phyloP scores from a whole-genome alignment of 2,113 vertebrate species.

The Caloenas nicobarica region DNA sequence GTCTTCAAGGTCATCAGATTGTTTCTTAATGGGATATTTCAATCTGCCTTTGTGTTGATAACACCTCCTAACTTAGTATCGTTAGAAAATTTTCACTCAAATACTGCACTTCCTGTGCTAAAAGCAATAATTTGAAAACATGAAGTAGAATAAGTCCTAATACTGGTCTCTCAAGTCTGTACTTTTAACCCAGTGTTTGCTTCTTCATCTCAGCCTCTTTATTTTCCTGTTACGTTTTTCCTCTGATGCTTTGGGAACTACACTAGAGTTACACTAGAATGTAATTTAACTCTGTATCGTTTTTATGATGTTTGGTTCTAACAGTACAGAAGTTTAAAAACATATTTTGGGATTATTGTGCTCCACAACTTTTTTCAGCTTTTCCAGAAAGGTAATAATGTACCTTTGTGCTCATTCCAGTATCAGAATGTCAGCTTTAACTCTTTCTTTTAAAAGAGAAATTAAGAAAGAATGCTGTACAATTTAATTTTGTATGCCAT shows the following conservation, averaged over 20 bases:
- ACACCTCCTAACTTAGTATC: too few species aligned
- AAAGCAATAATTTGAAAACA: not conserved
- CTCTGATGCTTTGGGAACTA: not conserved
- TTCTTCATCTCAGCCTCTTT: not conserved
- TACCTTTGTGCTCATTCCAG: not conserved
- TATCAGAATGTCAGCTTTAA: not conserved
- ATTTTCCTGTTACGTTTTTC: not conserved
- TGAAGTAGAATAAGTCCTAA: not conserved
- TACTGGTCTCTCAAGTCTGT: not conserved
- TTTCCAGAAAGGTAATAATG: not conserved
- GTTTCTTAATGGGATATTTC: not conserved
- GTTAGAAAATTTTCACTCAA: not conserved
- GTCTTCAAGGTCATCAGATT: not conserved
- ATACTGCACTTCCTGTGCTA: not conserved
- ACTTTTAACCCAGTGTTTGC: not conserved
- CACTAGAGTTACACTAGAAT: not conserved
- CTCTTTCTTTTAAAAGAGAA: not conserved
- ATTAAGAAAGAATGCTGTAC: not conserved
- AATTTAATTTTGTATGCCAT: not conserved
- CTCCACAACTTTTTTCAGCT: not conserved
- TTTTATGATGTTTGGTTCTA: not conserved
- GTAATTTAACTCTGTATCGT: not conserved
- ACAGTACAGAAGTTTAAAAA: not conserved
- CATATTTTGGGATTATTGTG: not conserved
- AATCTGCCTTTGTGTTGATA: not conserved